Evolutionary conservation across 2,113 vertebrate genomes (phyloP).

Genomic region (Canis aureus): DNA sequence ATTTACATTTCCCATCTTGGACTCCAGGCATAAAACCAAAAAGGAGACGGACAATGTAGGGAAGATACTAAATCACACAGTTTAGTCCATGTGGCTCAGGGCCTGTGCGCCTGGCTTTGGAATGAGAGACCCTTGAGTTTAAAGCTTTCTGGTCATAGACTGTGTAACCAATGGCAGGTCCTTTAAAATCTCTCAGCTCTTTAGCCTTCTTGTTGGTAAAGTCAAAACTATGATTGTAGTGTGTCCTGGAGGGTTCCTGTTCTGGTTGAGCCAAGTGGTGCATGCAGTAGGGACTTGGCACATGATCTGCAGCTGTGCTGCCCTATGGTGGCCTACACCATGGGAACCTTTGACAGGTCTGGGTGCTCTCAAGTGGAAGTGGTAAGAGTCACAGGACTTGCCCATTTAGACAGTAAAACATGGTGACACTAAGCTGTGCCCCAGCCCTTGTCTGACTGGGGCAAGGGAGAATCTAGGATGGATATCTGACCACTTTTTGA

Average conservation of each 20-base stretch:
- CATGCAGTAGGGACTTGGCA: rapidly evolving
- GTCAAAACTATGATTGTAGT: not conserved
- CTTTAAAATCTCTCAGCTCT: not conserved
- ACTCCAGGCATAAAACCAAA: not conserved
- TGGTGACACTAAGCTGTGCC: not conserved
- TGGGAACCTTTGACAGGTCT: rapidly evolving
- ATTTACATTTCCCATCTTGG: not conserved
- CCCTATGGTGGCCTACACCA: not conserved
- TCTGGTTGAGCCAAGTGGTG: not conserved
- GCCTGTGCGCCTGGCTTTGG: not conserved
- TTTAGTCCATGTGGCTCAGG: not conserved
- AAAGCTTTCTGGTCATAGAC: not conserved
- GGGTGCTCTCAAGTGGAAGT: not conserved
- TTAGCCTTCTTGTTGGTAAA: not conserved
- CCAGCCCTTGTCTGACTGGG: not conserved
- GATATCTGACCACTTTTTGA: not conserved
- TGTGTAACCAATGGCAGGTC: not conserved
- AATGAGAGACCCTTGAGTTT: not conserved
- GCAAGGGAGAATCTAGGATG: not conserved
- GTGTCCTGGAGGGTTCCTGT: not conserved
- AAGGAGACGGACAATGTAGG: not conserved
- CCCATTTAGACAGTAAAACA: not conserved
- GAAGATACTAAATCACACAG: rapidly evolving
- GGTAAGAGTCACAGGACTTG: rapidly evolving
- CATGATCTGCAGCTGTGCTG: not conserved